These are phyloP conservation scores for Drosophila insularis DNA, from an alignment of 1,140 invertebrate species.

Conservation along the genomic window DNA sequence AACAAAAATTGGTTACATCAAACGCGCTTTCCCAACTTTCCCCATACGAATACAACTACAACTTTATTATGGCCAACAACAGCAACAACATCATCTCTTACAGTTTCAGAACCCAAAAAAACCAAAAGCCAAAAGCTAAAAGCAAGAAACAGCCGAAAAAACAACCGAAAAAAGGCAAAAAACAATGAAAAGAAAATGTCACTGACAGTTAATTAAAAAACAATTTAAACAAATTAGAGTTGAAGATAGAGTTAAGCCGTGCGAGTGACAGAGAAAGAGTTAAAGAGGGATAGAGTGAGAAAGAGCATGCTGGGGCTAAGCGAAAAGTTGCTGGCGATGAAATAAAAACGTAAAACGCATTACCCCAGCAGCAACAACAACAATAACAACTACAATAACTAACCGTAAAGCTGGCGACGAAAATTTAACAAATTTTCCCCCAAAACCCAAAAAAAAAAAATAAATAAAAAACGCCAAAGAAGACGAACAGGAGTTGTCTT, in stretches of 20 bases:
- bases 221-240: conserved; percentile 80
- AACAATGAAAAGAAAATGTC: conserved; percentile 80
- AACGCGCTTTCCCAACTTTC: conserved; percentile 48
- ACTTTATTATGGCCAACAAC: conserved; percentile 58
- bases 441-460: conserved; percentile 23
- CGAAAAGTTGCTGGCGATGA: conserved; percentile 21
- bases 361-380: conserved; percentile 53
- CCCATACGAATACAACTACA: conserved; percentile 36
- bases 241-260: conserved; percentile 54
- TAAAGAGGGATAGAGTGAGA: conserved; percentile 13
- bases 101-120: conserved; percentile 40
- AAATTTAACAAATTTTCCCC: conserved; percentile 73
- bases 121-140: conserved; percentile 17
- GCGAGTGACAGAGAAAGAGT: conserved; percentile 34
- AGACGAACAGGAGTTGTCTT: conserved; percentile 8
- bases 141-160: conserved; percentile 13
- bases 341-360: conserved; percentile 63
- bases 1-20: background rate
- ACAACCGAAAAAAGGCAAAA: conserved; percentile 31
- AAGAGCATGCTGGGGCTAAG: background rate
- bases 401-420: conserved; percentile 72
- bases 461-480: background rate
- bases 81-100: conserved; percentile 47
- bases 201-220: conserved; percentile 80
- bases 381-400: conserved; percentile 46